These are phyloP conservation scores for Tipula vernalis DNA, from an alignment of 2,888 invertebrate species.

Conservation along the genomic window DNA sequence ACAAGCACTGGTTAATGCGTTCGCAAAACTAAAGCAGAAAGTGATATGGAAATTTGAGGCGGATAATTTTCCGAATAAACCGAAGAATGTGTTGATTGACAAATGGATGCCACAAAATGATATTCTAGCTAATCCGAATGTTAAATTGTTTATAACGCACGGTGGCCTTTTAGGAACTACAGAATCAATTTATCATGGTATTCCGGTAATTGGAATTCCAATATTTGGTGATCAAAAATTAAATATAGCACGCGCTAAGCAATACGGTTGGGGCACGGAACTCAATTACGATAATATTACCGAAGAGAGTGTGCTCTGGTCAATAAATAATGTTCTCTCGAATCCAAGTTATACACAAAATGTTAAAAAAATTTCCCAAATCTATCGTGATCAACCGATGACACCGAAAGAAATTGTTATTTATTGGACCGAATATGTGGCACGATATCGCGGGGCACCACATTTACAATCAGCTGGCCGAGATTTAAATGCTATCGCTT, in stretches of 20 bases:
- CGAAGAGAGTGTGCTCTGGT: constrained; percentile 24
- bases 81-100: constrained; percentile 30
- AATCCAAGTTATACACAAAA: constrained; percentile 13
- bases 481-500: constrained; percentile 31
- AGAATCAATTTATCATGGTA: constrained; percentile 37
- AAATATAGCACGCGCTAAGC: constrained; percentile 36
- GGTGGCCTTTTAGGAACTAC: constrained; percentile 38
- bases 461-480: constrained; percentile 35
- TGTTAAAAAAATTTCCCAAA: constrained; percentile 30
- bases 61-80: constrained; percentile 24
- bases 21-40: too few species aligned
- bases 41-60: constrained; percentile 14
- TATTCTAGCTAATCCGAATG: constrained; percentile 36
- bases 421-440: constrained; percentile 39
- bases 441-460: constrained; percentile 36
- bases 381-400: constrained; percentile 38
- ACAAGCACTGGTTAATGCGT: constrained; percentile 9
- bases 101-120: constrained; percentile 39
- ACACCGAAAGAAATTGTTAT: constrained; percentile 36
- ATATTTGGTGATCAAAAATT: constrained; percentile 40
- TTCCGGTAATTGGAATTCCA: constrained; percentile 40
- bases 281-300: constrained; percentile 29
- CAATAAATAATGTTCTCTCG: constrained; percentile 17
- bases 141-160: constrained; percentile 37
- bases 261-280: constrained; percentile 32